Percentiles rank a stretch among this genome's conserved stretches.
Evolutionary conservation across 53 echinoderm and acorn worm genomes (phyloP).

Genomic region (Mesocentrotus franciscanus): DNA sequence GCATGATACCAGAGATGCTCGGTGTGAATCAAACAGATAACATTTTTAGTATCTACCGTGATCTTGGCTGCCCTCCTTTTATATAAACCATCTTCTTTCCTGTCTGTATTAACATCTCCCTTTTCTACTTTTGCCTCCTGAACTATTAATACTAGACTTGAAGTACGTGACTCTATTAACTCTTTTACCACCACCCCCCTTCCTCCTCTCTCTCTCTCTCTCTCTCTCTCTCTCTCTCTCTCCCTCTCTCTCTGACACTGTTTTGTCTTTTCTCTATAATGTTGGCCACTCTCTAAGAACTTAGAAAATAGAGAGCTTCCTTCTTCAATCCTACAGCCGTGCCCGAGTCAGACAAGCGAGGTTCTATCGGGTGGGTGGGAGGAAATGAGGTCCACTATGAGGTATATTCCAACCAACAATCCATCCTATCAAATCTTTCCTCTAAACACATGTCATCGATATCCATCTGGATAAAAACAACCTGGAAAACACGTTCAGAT

Average conservation of each 20-base stretch:
- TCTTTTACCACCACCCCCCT: neutral
- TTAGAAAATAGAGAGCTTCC: neutral
- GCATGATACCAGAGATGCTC: neutral
- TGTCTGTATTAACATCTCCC: neutral
- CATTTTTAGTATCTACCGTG: neutral
- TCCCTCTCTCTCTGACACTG: neutral
- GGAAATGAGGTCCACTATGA: neutral
- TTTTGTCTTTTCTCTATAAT: neutral
- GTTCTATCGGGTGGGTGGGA: constrained; percentile 14
- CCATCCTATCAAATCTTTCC: constrained; percentile 1
- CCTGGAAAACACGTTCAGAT: constrained; percentile 33
- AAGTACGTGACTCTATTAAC: neutral
- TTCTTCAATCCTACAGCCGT: neutral
- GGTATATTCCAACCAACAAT: constrained; percentile 3
- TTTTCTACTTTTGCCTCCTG: neutral
- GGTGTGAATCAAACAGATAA: neutral
- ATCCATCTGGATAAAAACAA: constrained; percentile 23
- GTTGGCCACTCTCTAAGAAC: neutral
- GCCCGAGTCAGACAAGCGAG: neutral
- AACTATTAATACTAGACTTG: neutral
- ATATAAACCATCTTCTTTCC: neutral
- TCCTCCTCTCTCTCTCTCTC: neutral
- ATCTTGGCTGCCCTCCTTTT: neutral
- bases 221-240: neutral
- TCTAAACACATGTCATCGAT: constrained; percentile 23